phyloP scores from a whole-genome alignment of 2,113 vertebrate species.

The Lipotes vexillifer region DNA sequence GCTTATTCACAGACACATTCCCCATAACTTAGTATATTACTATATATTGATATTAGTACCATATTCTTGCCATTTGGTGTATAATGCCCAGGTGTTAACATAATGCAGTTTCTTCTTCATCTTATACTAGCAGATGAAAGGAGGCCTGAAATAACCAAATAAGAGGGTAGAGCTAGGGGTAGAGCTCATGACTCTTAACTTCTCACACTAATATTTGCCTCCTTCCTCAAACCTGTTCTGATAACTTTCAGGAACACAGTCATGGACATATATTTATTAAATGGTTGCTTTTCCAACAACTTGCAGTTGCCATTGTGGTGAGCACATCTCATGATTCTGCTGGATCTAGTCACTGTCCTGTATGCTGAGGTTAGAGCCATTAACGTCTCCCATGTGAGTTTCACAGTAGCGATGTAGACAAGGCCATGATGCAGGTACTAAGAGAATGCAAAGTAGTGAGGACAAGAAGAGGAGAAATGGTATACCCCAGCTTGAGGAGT shows the following conservation, averaged over 20 bases:
- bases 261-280: neutral
- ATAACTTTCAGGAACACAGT: neutral
- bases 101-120: neutral
- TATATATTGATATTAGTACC: neutral
- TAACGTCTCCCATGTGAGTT: accelerated
- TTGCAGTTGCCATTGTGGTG: no score
- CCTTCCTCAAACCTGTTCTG: neutral
- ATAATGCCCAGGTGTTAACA: neutral
- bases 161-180: neutral
- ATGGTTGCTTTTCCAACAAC: neutral
- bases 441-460: neutral
- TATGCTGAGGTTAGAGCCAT: neutral
- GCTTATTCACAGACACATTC: neutral
- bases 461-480: neutral
- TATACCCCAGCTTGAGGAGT: neutral
- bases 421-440: neutral
- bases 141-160: neutral
- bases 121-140: neutral
- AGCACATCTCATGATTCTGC: neutral
- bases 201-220: neutral
- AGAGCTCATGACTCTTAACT: neutral
- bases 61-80: neutral
- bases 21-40: neutral
- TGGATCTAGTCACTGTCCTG: neutral
- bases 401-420: no score